Evolutionary conservation across 1,140 invertebrate genomes (phyloP).

Genomic region (Sinonovacula constricta): DNA sequence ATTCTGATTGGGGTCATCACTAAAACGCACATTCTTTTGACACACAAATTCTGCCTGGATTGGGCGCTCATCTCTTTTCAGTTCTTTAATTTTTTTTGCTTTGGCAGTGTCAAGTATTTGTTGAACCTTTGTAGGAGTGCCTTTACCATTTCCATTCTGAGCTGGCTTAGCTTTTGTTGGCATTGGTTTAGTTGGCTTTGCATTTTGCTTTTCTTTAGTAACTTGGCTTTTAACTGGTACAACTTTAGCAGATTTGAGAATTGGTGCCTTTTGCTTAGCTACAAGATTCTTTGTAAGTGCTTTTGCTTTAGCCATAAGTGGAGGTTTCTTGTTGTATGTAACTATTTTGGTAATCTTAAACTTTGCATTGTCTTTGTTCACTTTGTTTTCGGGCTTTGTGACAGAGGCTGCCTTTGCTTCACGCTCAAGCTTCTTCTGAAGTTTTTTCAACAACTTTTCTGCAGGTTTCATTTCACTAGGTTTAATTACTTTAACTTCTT

Average conservation of each 20-base stretch:
- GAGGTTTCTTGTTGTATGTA: constrained; percentile 27
- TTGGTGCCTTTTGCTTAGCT: neutral
- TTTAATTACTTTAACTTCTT: constrained; percentile 28
- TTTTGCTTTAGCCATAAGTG: constrained; percentile 13
- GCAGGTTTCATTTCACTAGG: constrained; percentile 49
- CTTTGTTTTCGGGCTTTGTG: constrained; percentile 10
- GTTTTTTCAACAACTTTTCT: constrained; percentile 42
- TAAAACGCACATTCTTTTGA: constrained; percentile 28
- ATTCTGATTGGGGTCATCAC: constrained; percentile 27
- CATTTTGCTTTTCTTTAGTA: constrained; percentile 16
- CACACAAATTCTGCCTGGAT: constrained; percentile 33
- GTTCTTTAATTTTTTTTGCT: constrained; percentile 40
- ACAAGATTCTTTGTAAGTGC: neutral
- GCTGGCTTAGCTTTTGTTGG: constrained; percentile 20
- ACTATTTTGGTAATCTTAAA: constrained; percentile 49
- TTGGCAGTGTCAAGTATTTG: constrained; percentile 3
- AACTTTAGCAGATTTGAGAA: neutral
- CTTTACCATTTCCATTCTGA: constrained; percentile 21
- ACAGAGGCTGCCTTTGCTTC: constrained; percentile 30
- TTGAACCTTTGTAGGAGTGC: constrained; percentile 4
- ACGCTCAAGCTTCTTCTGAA: constrained; percentile 46
- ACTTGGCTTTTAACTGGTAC: neutral
- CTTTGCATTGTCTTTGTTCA: constrained; percentile 42
- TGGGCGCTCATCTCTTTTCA: constrained; percentile 37
- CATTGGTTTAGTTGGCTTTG: neutral